Evolutionary conservation across 2,888 invertebrate species (phyloP).

Genomic region (Augiades crinisus): DNA sequence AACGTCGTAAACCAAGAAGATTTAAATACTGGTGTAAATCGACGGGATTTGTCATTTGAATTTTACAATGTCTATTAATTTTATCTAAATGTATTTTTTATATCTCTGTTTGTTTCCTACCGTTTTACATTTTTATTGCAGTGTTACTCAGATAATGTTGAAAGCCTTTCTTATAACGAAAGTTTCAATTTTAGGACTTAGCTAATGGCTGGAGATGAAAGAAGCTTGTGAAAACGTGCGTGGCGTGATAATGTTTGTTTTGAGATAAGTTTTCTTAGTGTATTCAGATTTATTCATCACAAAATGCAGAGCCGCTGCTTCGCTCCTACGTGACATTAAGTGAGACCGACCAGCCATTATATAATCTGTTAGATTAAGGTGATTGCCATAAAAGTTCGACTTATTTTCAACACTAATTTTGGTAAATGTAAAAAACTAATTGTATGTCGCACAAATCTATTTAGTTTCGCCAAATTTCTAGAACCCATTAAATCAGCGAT

Average conservation of each 20-base stretch:
- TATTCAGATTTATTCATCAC: neutral
- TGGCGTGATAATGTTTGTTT: constrained; percentile 7
- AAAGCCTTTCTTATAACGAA: constrained; percentile 40
- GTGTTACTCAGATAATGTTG: constrained; percentile 41
- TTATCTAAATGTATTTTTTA: constrained; percentile 65
- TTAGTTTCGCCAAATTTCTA: too few species aligned
- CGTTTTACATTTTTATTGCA: constrained; percentile 59
- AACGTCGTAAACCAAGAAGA: constrained; percentile 42
- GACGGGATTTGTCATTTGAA: constrained; percentile 48
- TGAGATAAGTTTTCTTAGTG: neutral
- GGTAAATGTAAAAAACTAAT: too few species aligned
- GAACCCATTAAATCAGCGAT: too few species aligned
- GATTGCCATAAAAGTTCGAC: too few species aligned
- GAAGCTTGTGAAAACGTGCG: constrained; percentile 4
- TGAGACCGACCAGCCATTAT: too few species aligned
- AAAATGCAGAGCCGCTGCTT: neutral
- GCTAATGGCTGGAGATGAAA: constrained; percentile 39
- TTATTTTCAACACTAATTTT: too few species aligned
- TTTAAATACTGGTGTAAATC: constrained; percentile 39
- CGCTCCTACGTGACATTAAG: too few species aligned
- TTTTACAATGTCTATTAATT: constrained; percentile 59
- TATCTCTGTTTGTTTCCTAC: constrained; percentile 55
- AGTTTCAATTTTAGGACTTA: constrained; percentile 44
- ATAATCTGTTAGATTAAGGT: too few species aligned
- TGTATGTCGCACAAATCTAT: too few species aligned